Percentiles rank a stretch among this genome's conserved stretches.
Evolutionary conservation across 2,888 invertebrate genomes (phyloP).

Genomic region (Ormyrus rosae): DNA sequence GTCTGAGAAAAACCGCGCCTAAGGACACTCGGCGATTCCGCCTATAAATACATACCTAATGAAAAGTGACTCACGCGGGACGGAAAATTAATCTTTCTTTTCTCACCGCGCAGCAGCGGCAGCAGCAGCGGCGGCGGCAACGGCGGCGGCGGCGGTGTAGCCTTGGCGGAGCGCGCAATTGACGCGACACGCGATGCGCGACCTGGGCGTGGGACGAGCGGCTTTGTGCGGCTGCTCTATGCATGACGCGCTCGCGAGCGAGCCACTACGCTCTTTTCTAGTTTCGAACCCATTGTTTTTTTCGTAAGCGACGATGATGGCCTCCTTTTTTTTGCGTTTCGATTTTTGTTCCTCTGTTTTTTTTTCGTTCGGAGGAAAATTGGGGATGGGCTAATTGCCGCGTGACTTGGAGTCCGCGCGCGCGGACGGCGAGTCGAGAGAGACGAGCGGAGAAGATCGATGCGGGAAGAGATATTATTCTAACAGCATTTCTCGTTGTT

Average conservation of each 20-base stretch:
- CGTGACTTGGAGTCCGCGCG: no score
- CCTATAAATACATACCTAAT: slow-evolving; percentile 10
- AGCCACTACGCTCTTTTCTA: no score
- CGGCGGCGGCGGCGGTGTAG: slow-evolving; percentile 23
- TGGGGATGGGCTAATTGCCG: no score
- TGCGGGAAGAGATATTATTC: no score
- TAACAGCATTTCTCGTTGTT: neutral
- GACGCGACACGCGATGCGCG: slow-evolving; percentile 55
- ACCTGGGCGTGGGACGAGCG: slow-evolving; percentile 26
- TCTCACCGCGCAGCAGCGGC: slow-evolving; percentile 22
- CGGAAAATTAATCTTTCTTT: slow-evolving; percentile 55
- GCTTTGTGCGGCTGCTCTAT: neutral
- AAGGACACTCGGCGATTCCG: slow-evolving; percentile 10
- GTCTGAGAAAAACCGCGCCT: slow-evolving; percentile 42
- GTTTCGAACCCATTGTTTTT: no score
- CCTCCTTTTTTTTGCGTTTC: no score
- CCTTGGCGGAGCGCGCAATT: slow-evolving; percentile 45
- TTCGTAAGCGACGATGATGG: no score
- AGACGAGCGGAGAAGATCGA: no score
- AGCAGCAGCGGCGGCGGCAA: slow-evolving; percentile 1
- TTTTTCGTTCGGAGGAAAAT: neutral
- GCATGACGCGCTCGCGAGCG: slow-evolving; percentile 8
- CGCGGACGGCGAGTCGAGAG: no score
- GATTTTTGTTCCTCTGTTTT: neutral
- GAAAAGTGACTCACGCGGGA: slow-evolving; percentile 41